Evolutionary conservation across 64 coral and sea anemone genomes (phyloP).

Genomic region (Actinia equina): DNA sequence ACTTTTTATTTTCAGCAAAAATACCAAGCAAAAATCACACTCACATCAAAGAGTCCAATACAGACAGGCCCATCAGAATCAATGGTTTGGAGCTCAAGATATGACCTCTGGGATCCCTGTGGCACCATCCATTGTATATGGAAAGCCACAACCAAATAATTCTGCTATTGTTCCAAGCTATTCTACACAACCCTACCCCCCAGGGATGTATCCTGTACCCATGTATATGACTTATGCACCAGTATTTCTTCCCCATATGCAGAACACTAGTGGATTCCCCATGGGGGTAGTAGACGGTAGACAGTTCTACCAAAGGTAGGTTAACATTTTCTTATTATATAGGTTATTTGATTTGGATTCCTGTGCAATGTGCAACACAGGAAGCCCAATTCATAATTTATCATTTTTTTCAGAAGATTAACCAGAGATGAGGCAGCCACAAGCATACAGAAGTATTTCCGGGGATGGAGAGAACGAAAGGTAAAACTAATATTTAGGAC

Average conservation of each 20-base stretch:
- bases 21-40: not conserved
- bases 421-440: conserved; percentile 63
- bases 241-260: not conserved
- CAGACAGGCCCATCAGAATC: not conserved
- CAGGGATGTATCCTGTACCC: conserved; percentile 47
- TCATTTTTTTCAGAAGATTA: conserved; percentile 24
- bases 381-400: not conserved
- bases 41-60: not conserved
- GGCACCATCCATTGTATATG: not conserved
- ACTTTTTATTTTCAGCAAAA: not conserved
- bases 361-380: not conserved
- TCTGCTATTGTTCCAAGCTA: conserved; percentile 3
- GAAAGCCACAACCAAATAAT: not conserved
- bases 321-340: not conserved
- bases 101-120: not conserved
- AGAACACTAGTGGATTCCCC: not conserved
- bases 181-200: conserved; percentile 19
- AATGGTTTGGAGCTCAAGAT: not conserved
- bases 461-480: conserved; percentile 78
- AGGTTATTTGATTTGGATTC: not conserved
- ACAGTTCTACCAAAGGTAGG: not conserved
- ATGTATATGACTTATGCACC: conserved; percentile 51
- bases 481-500: not conserved
- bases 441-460: conserved; percentile 59
- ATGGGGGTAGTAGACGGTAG: not conserved